Base-by-base conservation (phyloP, 2,797 vertebrate species). In the Smutsia temminckii region DNA sequence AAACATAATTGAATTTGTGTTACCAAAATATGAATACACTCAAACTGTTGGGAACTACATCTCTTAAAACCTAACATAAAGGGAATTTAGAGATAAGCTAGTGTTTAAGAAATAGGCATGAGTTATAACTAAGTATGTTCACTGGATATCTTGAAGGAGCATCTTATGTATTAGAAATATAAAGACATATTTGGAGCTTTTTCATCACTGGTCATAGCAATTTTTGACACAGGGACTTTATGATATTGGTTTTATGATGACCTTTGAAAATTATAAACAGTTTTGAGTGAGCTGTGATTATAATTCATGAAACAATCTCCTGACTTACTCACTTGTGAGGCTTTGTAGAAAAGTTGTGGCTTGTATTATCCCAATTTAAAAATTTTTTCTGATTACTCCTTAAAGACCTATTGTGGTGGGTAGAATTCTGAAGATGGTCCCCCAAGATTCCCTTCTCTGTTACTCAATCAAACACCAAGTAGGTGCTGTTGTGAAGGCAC, bases 81-180 rank as follows among this genome's bases (percentile, higher is more conserved):
- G 29, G 16, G 51, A 85, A 79, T 59, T 64, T 66, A 46, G 51
- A 87, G 57, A 89, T 72, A 71, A 80, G 20, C 8, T 69, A 57
- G 37, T 59, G 37, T 34, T 17, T 71, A 63, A 84, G 40, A 90
- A 95, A 57, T 42, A 92, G 32, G 25, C 40, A 29, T 68, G 21
- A 92, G 4, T 42, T 84, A 53, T 71, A 37, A 40, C 4, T 66
- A 17, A 87, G 34, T 8, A 86, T 40, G 29, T 20, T 20, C 25
- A 59, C 55, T 74, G 77, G 37, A 93, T 87, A 88, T 53, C n/a
- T 85, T 89, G 84, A 79, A 91, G 64, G 75, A 93, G 8, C 63
- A 20, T 9, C 23, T 85, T 46, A 34, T 27, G n/a, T 21, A 53
- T 69, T 25, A 89, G 53, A 89, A 89, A 89, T 78, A 14, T 71